phyloP scores from a whole-genome alignment of 2,888 invertebrate species.

The Sesamia inferens region DNA sequence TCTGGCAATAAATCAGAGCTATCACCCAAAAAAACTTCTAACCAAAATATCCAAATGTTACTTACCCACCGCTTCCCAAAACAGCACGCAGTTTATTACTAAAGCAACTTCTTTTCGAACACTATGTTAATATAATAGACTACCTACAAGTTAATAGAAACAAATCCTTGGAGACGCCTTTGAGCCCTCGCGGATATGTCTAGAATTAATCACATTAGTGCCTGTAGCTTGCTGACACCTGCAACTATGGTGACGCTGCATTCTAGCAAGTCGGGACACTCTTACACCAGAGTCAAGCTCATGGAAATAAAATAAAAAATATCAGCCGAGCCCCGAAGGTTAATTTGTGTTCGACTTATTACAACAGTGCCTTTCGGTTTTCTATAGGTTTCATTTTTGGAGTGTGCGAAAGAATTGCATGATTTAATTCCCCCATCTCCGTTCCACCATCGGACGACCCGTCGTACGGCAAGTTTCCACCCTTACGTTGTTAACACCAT shows the following conservation, averaged over 20 bases:
- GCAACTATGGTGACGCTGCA: slow-evolving; percentile 52
- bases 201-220: slow-evolving; percentile 68
- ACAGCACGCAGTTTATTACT: background rate
- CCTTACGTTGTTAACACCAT: too few species aligned
- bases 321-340: too few species aligned
- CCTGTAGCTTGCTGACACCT: slow-evolving; percentile 65
- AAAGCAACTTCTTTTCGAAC: background rate
- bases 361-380: too few species aligned
- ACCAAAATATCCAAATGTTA: background rate
- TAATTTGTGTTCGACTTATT: too few species aligned
- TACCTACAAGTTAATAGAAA: slow-evolving; percentile 26
- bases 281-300: background rate
- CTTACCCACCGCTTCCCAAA: background rate
- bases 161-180: slow-evolving; percentile 31
- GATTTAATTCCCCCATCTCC: too few species aligned
- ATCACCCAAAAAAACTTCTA: too few species aligned
- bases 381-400: too few species aligned
- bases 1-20: too few species aligned
- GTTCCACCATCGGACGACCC: too few species aligned
- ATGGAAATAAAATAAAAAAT: too few species aligned
- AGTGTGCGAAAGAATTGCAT: too few species aligned
- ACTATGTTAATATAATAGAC: background rate
- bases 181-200: slow-evolving; percentile 41
- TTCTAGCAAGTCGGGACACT: background rate
- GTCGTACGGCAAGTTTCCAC: too few species aligned